A percentile compares a stretch with the other conserved stretches of the same genome.
Conservation (phyloP, 2,888 invertebrate species). For the Phalera bucephala region DNA sequence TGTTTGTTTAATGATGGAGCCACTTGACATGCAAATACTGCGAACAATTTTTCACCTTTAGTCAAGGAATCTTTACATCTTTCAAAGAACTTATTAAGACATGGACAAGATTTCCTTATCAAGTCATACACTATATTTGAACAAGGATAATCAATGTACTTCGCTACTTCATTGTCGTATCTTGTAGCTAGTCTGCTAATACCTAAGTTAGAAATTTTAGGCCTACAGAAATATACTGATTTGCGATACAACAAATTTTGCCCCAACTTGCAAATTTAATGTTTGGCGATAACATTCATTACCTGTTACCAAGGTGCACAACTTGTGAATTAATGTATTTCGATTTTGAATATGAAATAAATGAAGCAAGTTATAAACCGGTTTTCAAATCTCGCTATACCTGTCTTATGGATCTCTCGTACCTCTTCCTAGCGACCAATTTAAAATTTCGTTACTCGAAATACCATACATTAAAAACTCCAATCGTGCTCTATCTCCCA, state of each 20-base stretch:
- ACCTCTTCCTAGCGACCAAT: conserved; percentile 11
- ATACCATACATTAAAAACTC: conserved; percentile 18
- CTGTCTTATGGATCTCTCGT: background rate
- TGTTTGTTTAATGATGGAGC: background rate
- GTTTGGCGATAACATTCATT: background rate
- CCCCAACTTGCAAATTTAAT: conserved; percentile 1
- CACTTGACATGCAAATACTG: background rate
- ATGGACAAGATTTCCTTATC: too few species aligned
- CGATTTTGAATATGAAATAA: background rate
- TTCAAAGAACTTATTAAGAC: too few species aligned
- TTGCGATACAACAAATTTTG: background rate
- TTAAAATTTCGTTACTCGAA: conserved; percentile 22
- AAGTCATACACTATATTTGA: too few species aligned
- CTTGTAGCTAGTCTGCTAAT: background rate
- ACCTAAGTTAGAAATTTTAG: background rate
- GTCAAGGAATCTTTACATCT: background rate
- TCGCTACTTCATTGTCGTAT: too few species aligned
- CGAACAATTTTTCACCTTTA: background rate
- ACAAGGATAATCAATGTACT: too few species aligned
- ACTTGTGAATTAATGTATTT: too few species aligned
- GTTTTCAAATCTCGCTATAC: background rate
- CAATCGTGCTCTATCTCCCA: conserved; percentile 36
- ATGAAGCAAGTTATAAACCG: background rate
- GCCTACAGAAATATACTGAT: background rate
- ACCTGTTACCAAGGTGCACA: too few species aligned